These are phyloP conservation scores for Lytechinus pictus DNA, from an alignment of 35 echinoderm and acorn worm species.

Conservation along the genomic window DNA sequence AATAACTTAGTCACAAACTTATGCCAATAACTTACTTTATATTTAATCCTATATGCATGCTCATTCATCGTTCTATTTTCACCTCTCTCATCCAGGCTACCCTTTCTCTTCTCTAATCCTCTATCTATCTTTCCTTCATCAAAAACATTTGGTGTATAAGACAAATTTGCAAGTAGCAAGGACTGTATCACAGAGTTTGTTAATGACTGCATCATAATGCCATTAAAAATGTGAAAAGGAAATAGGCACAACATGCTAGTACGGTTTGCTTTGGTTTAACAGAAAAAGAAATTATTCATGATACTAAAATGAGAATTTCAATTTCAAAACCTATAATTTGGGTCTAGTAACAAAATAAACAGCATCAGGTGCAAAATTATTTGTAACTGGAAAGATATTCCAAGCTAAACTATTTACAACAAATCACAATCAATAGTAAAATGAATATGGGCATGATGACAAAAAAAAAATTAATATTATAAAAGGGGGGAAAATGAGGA, in stretches of 20 bases:
- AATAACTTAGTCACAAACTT: background rate
- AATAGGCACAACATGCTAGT: background rate
- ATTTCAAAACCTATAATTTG: no score
- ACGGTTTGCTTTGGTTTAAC: no score
- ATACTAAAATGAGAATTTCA: no score
- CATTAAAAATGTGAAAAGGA: background rate
- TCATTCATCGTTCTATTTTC: background rate
- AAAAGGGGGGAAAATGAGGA: background rate
- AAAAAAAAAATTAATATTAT: background rate
- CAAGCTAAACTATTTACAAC: no score
- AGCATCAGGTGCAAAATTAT: no score
- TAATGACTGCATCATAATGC: background rate
- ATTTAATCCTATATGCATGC: no score
- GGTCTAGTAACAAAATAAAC: no score
- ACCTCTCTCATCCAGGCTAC: background rate
- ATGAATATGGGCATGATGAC: background rate
- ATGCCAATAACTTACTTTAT: background rate
- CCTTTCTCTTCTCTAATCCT: background rate
- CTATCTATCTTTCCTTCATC: background rate
- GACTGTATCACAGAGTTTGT: background rate
- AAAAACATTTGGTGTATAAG: background rate
- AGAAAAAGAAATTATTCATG: no score
- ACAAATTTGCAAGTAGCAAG: background rate
- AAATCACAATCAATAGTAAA: no score
- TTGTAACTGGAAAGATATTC: no score